Evolutionary conservation across 1,140 invertebrate genomes (phyloP), one percentile per base, ranked within the genome.

Genomic region (Rhopalosiphum maidis): DNA sequence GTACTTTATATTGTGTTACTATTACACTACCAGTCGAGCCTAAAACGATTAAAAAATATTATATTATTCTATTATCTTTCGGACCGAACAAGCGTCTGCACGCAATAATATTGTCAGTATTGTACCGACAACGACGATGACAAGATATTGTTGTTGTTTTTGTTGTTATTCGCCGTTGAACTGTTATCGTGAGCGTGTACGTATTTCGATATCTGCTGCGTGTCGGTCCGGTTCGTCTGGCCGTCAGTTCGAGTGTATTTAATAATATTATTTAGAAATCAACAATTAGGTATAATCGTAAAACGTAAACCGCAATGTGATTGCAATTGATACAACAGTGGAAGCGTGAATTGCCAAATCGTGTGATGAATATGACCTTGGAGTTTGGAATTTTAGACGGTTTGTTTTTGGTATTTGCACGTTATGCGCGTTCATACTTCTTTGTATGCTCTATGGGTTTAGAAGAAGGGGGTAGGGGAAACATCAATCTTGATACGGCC

Each of bases 301-400:
- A 5, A 22, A 37, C 35, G 77, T n/a, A 3, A 41, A 37, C 6
- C 35, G 37, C 9, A 5, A 68, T n/a, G 82, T 9, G 82, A 83
- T 83, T 37, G 35, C 35, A 83, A 41, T 83, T 37, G 82, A 41
- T 41, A 30, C 41, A 41, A 41, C 9, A 68, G 60, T 68, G 60
- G 30, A 68, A 68, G 60, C 41, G 83, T 85, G 83, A 85, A 43
- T 85, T 41, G 83, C 22, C 41, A 85, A 85, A 85, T 43, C 37
- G 83, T 43, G 83, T 85, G 22, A 85, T 41, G 82, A 22, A 82
- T 82, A 85, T 41, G 82, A 85, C 83, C 83, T 85, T 85, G 83
- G 41, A 8, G 23, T 83, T 68, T 68, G 60, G 60, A 68, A 68
- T 68, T 68, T 68, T n/a, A 68, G 60, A 68, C 60, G 25, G 30